phyloP scores from a whole-genome alignment of 1,140 invertebrate genomes.

The Ips typographus region DNA sequence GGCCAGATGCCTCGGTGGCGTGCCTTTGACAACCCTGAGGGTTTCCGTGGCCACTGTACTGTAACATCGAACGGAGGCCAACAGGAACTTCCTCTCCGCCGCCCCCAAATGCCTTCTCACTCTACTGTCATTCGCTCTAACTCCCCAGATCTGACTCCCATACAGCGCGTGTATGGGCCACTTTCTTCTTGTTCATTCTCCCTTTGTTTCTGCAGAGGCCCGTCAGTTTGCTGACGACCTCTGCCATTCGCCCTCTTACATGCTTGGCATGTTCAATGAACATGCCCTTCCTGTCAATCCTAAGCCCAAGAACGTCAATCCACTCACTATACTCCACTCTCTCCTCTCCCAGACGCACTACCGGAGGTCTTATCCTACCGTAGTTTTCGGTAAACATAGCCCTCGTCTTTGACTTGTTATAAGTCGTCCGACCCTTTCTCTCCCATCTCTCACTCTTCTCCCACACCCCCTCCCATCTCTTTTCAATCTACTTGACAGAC shows the following conservation, averaged over 20 bases:
- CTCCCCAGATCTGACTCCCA: no score
- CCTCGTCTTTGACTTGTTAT: conserved; percentile 36
- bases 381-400: conserved; percentile 23
- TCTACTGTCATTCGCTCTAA: no score
- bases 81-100: no score
- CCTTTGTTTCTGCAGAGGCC: no score
- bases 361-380: conserved; percentile 29
- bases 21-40: not conserved
- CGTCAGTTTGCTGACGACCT: not conserved
- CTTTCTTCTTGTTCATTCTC: no score
- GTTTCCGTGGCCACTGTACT: not conserved
- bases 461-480: conserved; percentile 18
- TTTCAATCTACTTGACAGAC: conserved; percentile 24
- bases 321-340: no score
- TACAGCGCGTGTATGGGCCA: no score
- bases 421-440: conserved; percentile 11
- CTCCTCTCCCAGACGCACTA: conserved; percentile 11
- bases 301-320: not conserved
- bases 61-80: not conserved
- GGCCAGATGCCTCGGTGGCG: not conserved
- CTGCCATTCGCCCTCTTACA: not conserved
- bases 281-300: not conserved
- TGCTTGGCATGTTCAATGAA: not conserved
- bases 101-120: no score
- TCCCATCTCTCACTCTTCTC: conserved; percentile 10